Base-by-base conservation (phyloP, 1,140 invertebrate species). In the Trinorchestia longiramus region DNA sequence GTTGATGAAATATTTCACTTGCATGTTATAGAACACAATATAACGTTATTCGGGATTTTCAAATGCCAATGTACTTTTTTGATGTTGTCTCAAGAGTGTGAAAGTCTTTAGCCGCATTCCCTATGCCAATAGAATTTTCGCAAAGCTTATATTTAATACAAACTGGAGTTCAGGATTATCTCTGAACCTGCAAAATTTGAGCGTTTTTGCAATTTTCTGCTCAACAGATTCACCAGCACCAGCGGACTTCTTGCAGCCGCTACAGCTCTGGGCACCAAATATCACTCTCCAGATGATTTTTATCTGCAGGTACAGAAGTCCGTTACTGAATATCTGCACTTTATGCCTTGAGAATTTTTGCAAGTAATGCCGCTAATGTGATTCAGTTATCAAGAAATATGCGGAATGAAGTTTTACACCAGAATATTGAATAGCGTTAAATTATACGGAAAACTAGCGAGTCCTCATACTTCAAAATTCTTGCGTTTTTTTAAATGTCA, bases 201-300 rank as follows among this genome's bases (percentile, higher is more conserved):
- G 19, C n/a, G 47, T 19, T 53, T 3, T 77, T 11, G 36, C 28
- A 28, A 36, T n/a, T 11, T 87, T 87, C 17, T 41, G 87, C 57
- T 77, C 44, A 53, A 17, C 95, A 97, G 96, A 40, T 95, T 97
- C 47, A 87, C 87, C 19, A 97, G 95, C 42, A 95, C 94, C 40
- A 96, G 95, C 43, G 96, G 96, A 0, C 95, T 96, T 42, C 96
- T 43, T 41, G 96, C 97, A 15, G 91, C 96, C 36, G 87, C 97
- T 0, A 97, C 97, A 44, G 95, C 96, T 95, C 43, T 96, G 43
- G 96, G 96, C 4, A 87, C 95, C 42, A 53, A 91, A 0, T 96
- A 97, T 0, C 96, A 96, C 96, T 97, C 97, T 0, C 96, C 97
- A 43, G 95, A 96, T 17, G 96, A 96, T 47, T 97, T 97, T 88